Percentiles rank a stretch among this genome's conserved stretches.
Evolutionary conservation across 1,140 invertebrate species (phyloP).

Genomic region (Magallana ariakensis): DNA sequence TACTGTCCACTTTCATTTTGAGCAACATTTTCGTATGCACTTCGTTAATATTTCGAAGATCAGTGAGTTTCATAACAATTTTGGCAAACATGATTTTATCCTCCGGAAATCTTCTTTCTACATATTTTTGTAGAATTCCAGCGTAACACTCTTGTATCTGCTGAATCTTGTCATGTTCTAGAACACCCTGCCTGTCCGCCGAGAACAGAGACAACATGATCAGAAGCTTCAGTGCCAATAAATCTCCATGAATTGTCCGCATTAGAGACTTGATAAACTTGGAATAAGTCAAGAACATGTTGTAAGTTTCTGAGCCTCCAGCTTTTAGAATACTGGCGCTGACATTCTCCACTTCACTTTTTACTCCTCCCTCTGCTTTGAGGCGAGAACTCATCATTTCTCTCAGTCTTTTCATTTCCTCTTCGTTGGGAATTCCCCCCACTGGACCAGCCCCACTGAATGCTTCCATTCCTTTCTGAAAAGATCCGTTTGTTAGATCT

Average conservation of each 20-base stretch:
- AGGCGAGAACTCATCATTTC: background rate
- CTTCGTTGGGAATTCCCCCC: background rate
- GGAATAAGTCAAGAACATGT: slow-evolving; percentile 72
- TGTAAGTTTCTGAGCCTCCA: slow-evolving; percentile 64
- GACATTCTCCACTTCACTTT: slow-evolving; percentile 45
- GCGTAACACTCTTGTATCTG: slow-evolving; percentile 74
- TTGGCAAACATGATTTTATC: slow-evolving; percentile 73
- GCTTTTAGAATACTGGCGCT: slow-evolving; percentile 70
- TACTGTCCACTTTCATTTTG: slow-evolving; percentile 73
- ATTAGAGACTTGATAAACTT: slow-evolving; percentile 74
- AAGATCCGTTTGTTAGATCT: background rate
- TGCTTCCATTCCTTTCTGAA: background rate
- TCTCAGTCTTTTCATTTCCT: background rate
- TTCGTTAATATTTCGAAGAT: slow-evolving; percentile 76
- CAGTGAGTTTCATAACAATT: slow-evolving; percentile 75
- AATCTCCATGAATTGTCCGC: slow-evolving; percentile 70
- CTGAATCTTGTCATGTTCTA: slow-evolving; percentile 62
- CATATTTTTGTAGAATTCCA: slow-evolving; percentile 69
- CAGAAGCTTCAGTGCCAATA: slow-evolving; percentile 70
- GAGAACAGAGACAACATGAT: slow-evolving; percentile 76
- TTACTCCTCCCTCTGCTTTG: background rate
- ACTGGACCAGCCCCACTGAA: background rate
- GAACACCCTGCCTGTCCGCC: slow-evolving; percentile 67
- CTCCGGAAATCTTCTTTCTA: slow-evolving; percentile 64
- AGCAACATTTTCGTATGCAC: slow-evolving; percentile 77